Conservation (phyloP, 1,140 invertebrate genomes). For the Polypedilum vanderplanki region DNA sequence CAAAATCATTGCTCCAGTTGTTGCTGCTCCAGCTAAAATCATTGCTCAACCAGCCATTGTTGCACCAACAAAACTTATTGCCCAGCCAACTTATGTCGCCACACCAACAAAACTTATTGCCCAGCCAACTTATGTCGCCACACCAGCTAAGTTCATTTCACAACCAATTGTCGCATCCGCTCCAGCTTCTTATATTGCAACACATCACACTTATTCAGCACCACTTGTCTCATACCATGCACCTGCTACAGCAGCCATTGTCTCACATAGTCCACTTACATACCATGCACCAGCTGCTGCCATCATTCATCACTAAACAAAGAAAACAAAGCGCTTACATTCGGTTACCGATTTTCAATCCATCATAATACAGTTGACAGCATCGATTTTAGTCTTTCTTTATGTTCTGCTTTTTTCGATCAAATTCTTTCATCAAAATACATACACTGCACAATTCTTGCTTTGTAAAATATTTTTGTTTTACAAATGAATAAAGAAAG, state of each 20-base stretch:
- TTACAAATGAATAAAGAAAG: too few relatives aligned
- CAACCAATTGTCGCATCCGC: neutral
- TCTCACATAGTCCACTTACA: neutral
- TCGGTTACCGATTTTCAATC: too few relatives aligned
- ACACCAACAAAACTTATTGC: neutral
- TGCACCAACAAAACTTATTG: neutral
- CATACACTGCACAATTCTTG: too few relatives aligned
- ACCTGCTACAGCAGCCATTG: neutral
- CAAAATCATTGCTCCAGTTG: neutral
- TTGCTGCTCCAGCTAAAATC: neutral
- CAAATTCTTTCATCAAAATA: too few relatives aligned
- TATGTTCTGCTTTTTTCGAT: too few relatives aligned
- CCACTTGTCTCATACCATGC: neutral
- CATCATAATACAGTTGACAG: too few relatives aligned
- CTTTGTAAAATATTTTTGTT: too few relatives aligned
- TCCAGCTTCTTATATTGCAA: neutral
- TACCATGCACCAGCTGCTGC: slow-evolving; percentile 18
- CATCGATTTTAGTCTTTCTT: too few relatives aligned
- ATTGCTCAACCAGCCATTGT: neutral
- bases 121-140: neutral
- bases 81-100: neutral
- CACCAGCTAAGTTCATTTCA: neutral
- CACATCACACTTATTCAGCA: neutral
- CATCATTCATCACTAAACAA: slow-evolving; percentile 8
- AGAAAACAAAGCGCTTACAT: too few relatives aligned